Conservation (phyloP, 2,797 vertebrate genomes). For the Natrix natrix region DNA sequence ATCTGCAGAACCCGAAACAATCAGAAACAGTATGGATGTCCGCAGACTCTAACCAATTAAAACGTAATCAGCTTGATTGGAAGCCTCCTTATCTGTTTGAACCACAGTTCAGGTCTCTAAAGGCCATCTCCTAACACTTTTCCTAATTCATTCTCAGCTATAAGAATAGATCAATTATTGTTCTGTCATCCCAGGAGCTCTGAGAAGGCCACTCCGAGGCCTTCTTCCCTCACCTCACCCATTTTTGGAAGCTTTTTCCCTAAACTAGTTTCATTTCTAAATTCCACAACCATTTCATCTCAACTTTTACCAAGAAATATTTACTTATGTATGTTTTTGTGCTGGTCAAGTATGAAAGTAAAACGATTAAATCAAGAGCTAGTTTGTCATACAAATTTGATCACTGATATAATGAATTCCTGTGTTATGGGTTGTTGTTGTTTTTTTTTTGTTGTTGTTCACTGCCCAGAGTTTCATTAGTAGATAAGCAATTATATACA, state of each 20-base stretch:
- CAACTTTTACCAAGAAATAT: neutral
- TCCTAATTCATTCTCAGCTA: neutral
- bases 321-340: neutral
- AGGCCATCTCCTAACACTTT: neutral
- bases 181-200: neutral
- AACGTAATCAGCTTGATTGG: slow-evolving; percentile 23
- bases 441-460: neutral
- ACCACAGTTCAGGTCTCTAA: slow-evolving; percentile 16
- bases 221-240: too few relatives aligned
- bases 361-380: too few relatives aligned
- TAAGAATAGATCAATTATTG: slow-evolving; percentile 21
- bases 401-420: neutral
- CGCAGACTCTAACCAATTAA: slow-evolving; percentile 21
- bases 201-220: too few relatives aligned
- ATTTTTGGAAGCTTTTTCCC: neutral
- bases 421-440: neutral
- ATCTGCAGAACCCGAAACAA: neutral
- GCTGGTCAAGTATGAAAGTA: accelerated
- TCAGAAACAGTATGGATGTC: neutral
- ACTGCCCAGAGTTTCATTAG: neutral
- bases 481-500: neutral
- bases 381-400: neutral
- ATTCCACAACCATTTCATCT: neutral
- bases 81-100: slow-evolving; percentile 1
- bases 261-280: neutral